phyloP scores from a whole-genome alignment of 2,797 vertebrate genomes.

The Onychomys leucogaster region DNA sequence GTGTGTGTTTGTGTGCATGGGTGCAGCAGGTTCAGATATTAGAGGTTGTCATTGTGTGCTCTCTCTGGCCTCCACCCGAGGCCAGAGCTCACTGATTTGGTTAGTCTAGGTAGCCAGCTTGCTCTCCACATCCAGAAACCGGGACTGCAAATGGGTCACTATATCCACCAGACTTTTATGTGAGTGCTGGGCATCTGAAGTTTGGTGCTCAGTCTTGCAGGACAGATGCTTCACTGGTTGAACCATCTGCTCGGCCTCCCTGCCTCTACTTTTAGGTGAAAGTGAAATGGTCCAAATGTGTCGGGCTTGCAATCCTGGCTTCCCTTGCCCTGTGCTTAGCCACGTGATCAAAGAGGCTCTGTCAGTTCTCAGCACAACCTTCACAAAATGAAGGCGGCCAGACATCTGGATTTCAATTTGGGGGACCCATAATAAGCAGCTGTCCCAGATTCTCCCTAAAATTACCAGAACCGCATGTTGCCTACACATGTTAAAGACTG shows the following conservation, averaged over 20 bases:
- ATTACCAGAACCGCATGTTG: neutral
- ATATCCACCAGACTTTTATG: neutral
- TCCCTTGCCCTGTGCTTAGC: neutral
- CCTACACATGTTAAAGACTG: neutral
- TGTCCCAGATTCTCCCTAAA: neutral
- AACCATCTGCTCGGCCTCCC: neutral
- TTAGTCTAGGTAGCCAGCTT: neutral
- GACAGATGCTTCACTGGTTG: neutral
- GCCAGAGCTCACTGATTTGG: neutral
- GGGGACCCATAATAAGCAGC: neutral
- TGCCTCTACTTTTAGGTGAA: neutral
- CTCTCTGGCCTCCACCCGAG: neutral
- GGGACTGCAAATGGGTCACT: neutral
- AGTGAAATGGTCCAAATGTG: neutral
- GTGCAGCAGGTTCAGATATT: neutral
- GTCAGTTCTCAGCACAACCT: neutral
- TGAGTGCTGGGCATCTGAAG: neutral
- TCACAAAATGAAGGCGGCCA: neutral
- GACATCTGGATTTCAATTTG: neutral
- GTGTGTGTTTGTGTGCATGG: too few species aligned
- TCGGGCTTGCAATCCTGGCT: neutral
- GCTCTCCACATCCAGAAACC: neutral
- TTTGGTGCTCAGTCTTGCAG: too few species aligned
- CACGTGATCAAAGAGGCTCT: neutral
- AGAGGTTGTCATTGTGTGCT: neutral